These are phyloP conservation scores for Sturnira hondurensis DNA, from an alignment of 2,113 vertebrate genomes.

Conservation along the genomic window DNA sequence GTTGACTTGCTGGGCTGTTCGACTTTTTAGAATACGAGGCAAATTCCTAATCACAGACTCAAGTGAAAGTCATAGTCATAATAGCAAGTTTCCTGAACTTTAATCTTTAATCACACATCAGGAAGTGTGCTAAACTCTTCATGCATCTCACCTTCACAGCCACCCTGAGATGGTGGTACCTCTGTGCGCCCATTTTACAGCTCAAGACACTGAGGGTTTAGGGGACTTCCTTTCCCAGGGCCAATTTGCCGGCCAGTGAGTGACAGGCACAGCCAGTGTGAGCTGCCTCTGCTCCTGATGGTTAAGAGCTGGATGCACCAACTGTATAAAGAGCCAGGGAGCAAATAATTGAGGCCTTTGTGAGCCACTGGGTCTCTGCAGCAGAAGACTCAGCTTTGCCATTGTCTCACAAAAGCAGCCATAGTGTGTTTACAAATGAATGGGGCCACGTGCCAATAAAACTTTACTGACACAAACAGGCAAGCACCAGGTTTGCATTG, in stretches of 20 bases:
- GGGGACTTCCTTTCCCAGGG: not conserved
- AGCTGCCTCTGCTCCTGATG: fast-evolving
- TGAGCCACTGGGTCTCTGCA: too few species aligned
- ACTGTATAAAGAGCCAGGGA: not conserved
- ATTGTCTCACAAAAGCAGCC: not conserved
- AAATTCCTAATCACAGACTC: not conserved
- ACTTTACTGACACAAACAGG: not conserved
- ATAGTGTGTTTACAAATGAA: not conserved
- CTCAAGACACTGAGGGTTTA: not conserved
- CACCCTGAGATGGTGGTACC: too few species aligned
- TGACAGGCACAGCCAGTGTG: not conserved
- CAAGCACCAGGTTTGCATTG: fast-evolving
- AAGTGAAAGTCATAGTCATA: not conserved
- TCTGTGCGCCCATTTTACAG: not conserved
- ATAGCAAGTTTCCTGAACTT: not conserved
- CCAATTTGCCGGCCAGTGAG: not conserved
- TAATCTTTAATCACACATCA: fast-evolving
- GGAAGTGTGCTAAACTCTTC: not conserved
- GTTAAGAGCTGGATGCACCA: not conserved
- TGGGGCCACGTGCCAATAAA: not conserved
- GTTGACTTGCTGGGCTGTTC: not conserved
- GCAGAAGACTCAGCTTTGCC: not conserved
- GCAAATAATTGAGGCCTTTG: not conserved
- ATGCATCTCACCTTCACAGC: fast-evolving
- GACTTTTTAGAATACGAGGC: not conserved